Evolutionary conservation across 2,888 invertebrate species (phyloP), one percentile per base, ranked within the genome.

Genomic region (Drosophila tripunctata): DNA sequence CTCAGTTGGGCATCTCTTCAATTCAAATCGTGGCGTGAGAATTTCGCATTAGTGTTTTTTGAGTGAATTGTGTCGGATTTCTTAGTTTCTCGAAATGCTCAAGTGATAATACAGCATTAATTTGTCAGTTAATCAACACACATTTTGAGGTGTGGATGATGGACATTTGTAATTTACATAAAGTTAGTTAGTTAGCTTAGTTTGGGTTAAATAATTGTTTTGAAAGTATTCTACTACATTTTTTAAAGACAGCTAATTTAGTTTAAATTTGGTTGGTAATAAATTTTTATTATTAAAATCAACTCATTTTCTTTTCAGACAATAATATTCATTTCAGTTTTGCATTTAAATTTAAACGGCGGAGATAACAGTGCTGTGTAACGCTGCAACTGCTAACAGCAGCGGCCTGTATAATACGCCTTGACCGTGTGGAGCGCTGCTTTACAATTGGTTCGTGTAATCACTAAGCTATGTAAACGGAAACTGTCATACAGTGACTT

Each of bases 41-140:
- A 63, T 62, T 67, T 45, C 10, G 56, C 63, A 48, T 72, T 33
- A 75, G 38, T 12, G 35, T 3, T 63, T 61, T 43, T 58, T 74
- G 48, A 66, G 73, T 81, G 54, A 78, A 78, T 56, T 57, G 44
- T 44, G 82, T n/a, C 40, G 78, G 78, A 82, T 81, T 85, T 58
- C 60, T 55, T 45, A 54, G 17, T 35, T 36, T 44, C 22, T 8
- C 31, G 27, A 48, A 30, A n/a, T n/a, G n/a, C n/a, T 12, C 21
- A 4, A 10, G 35, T 67, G 60, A 72, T 45, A 65, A 60, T 55
- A 54, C 17, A 67, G 35, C 6, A 33, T 31, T 52, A 21, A 36
- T 35, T 55, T 22, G 22, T 35, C 14, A 19, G 27, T n/a, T 21
- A 41, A 15, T 4, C 6, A 33, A 47, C 4, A 14, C 10, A 7